Evolutionary conservation across 2,888 invertebrate genomes (phyloP), one percentile per base, ranked within the genome.

Genomic region (Cheilosia impressa): DNA sequence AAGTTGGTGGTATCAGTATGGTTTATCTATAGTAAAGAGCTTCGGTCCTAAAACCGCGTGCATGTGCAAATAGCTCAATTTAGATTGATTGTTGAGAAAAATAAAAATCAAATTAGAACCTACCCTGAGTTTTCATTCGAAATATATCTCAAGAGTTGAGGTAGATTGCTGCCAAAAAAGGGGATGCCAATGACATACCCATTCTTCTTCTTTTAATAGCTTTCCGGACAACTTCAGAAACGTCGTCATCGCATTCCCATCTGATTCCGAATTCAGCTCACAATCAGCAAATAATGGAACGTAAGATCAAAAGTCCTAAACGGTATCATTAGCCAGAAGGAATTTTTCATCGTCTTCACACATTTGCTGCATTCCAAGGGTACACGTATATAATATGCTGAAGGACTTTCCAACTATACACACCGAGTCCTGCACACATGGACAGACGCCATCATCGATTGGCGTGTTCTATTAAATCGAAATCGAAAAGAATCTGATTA

Each of bases 401-500:
- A 52, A 52, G 52, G 52, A 52, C 52, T 52, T 15, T 15, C 17
- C 45, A 47, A 45, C 45, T 52, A n/a, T n/a, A 47, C 19, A 27
- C 47, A 41, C 27, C 4, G 22, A 10, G 19, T 19, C 13, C 52
- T 15, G 24, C 24, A 52, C 15, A 52, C 10, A 52, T 13, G 15
- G 13, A 24, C 24, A 24, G 13, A 22, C 52, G 62, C 15, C 34
- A 55, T 72, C 55, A 79, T 68, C 68, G 79, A 63, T 69, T 63
- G 73, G 57, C 22, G 43, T 75, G 43, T 75, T 65, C 75, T 41
- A 75, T 84, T 84, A 47, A 75, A 63, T 68, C 68, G 68, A 79
- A 79, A 79, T 84, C 69, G 79, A 79, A 69, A 47, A 63, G 78
- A 79, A 79, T 79, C 79, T 68, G 73, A 79, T 84, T 84, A 84